Evolutionary conservation across 2,888 invertebrate genomes (phyloP).

Genomic region (Galeopsomyia nigrocyanea): DNA sequence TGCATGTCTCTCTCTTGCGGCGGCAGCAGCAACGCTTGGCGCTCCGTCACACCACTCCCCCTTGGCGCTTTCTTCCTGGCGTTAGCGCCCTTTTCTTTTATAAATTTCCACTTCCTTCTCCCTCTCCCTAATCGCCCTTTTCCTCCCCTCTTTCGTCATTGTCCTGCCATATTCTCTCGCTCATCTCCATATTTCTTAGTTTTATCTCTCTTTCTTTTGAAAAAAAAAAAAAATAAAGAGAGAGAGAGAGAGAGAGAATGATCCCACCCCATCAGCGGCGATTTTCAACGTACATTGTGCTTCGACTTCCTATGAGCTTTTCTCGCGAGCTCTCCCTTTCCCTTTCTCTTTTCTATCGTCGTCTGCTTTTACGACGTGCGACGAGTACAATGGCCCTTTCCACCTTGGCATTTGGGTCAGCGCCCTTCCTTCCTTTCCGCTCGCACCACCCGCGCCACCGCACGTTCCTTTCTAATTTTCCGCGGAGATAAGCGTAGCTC

Average conservation of each 20-base stretch:
- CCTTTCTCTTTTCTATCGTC: slow-evolving; percentile 47
- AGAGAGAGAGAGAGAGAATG: no score
- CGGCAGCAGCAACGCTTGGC: slow-evolving; percentile 14
- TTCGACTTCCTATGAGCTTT: slow-evolving; percentile 13
- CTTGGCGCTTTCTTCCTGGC: slow-evolving; percentile 36
- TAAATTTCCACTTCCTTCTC: slow-evolving; percentile 42
- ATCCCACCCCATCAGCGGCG: background rate
- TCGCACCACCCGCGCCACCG: slow-evolving; percentile 8
- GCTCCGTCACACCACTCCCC: slow-evolving; percentile 37
- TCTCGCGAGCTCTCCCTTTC: slow-evolving; percentile 12
- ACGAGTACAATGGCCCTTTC: slow-evolving; percentile 47
- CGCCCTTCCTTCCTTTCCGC: background rate
- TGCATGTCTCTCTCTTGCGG: slow-evolving; percentile 54
- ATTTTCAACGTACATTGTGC: background rate
- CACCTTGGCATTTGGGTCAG: slow-evolving; percentile 48
- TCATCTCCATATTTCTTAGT: slow-evolving; percentile 30
- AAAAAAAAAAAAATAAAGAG: slow-evolving; percentile 3
- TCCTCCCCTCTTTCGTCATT: slow-evolving; percentile 7
- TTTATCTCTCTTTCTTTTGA: slow-evolving; percentile 35
- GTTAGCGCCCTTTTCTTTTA: slow-evolving; percentile 31
- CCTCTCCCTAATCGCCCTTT: slow-evolving; percentile 7
- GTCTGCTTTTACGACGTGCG: slow-evolving; percentile 47
- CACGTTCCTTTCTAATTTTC: slow-evolving; percentile 45
- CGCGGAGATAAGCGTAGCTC: slow-evolving; percentile 50
- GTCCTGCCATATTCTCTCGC: slow-evolving; percentile 13